Conservation (phyloP, 2,797 vertebrate species). For the Schizothorax lantsangensis region DNA sequence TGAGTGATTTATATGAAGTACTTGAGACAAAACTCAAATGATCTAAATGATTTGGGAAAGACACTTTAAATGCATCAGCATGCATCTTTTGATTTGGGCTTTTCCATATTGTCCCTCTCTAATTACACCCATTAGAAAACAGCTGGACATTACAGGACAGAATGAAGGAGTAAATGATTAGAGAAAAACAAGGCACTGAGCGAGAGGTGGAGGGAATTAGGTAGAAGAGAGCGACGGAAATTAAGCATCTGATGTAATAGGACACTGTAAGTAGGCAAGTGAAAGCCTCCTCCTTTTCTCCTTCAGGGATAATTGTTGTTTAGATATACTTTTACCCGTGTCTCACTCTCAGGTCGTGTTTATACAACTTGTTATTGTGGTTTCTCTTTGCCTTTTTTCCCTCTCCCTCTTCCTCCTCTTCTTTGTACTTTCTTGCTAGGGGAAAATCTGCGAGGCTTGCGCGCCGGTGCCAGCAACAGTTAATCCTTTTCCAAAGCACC, state of each 20-base stretch:
- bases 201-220: neutral
- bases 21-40: neutral
- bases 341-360: constrained; percentile 57
- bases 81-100: neutral
- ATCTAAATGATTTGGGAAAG: neutral
- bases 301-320: constrained; percentile 60
- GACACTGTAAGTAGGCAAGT: constrained; percentile 50
- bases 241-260: constrained; percentile 45
- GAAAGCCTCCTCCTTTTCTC: constrained; percentile 55
- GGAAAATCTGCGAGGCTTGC: constrained; percentile 61
- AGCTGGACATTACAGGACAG: neutral
- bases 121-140: constrained; percentile 43
- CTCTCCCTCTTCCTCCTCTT: constrained; percentile 43
- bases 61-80: neutral
- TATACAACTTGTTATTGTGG: constrained; percentile 57
- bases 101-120: neutral
- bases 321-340: constrained; percentile 52
- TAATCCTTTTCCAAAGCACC: constrained; percentile 68
- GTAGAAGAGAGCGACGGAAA: neutral
- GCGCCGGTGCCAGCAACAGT: constrained; percentile 61
- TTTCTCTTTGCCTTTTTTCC: constrained; percentile 51
- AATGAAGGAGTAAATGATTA: neutral
- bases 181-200: constrained; percentile 48
- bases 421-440: constrained; percentile 62
- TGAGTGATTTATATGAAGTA: neutral